These are phyloP conservation scores for Nymphalis urticae DNA, from an alignment of 2,888 invertebrate species.

Conservation along the genomic window DNA sequence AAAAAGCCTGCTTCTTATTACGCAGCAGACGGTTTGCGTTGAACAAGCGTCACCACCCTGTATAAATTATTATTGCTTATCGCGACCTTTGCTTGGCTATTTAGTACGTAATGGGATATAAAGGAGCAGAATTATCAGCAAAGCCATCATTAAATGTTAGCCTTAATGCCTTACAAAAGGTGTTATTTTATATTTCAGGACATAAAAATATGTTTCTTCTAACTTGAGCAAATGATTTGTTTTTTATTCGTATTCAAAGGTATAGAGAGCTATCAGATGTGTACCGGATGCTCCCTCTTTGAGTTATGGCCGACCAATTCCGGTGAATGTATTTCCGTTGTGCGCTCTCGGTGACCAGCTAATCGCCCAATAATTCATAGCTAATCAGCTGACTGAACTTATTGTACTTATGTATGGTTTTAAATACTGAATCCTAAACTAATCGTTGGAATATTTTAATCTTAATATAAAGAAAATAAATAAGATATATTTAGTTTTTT, in stretches of 20 bases:
- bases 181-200: not conserved
- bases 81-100: slow-evolving; percentile 27
- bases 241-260: slow-evolving; percentile 41
- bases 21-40: slow-evolving; percentile 41
- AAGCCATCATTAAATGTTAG: not conserved
- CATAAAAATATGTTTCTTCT: not conserved
- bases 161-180: not conserved
- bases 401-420: slow-evolving; percentile 1
- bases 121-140: not conserved
- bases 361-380: slow-evolving; percentile 63
- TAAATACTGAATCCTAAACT: not conserved
- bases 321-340: slow-evolving; percentile 71
- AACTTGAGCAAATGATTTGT: not conserved
- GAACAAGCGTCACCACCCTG: slow-evolving; percentile 39
- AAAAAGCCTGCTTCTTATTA: slow-evolving; percentile 20
- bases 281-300: slow-evolving; percentile 66
- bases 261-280: slow-evolving; percentile 57
- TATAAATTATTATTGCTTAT: slow-evolving; percentile 43
- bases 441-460: not conserved
- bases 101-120: slow-evolving; percentile 1
- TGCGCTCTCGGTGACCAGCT: slow-evolving; percentile 59
- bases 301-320: slow-evolving; percentile 75
- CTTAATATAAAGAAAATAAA: not conserved
- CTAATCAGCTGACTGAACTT: slow-evolving; percentile 55
- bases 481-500: too few species aligned